Percentiles rank a stretch among this genome's conserved stretches.
Evolutionary conservation across 2,797 vertebrate genomes (phyloP).

Genomic region (Squalus acanthias): DNA sequence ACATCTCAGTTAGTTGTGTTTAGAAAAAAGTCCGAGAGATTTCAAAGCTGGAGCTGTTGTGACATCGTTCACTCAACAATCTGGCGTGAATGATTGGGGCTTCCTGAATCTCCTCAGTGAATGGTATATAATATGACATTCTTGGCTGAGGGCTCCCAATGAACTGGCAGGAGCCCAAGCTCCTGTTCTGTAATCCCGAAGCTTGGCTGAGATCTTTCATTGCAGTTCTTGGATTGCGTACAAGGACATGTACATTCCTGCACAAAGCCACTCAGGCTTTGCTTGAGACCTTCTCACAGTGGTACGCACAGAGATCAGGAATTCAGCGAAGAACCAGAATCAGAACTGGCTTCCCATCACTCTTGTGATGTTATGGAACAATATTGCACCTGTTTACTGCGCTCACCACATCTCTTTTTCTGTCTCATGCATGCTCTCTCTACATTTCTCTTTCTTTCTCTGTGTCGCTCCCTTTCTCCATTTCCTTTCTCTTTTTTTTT

Average conservation of each 20-base stretch:
- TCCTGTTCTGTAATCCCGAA: neutral
- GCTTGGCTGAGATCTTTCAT: neutral
- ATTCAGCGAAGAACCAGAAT: neutral
- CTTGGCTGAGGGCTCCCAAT: neutral
- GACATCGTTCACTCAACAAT: neutral
- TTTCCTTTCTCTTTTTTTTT: neutral
- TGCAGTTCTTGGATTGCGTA: neutral
- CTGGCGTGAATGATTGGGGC: neutral
- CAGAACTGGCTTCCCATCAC: neutral
- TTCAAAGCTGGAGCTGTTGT: neutral
- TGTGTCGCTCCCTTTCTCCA: neutral
- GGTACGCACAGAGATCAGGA: neutral
- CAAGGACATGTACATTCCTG: conserved; percentile 11
- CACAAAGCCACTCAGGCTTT: neutral
- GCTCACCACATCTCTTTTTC: neutral
- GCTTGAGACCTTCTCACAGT: neutral
- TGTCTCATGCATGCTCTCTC: neutral
- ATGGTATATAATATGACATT: neutral
- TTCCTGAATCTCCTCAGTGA: neutral
- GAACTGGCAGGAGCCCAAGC: neutral
- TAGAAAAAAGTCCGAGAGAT: neutral
- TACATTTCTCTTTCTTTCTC: neutral
- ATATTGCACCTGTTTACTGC: neutral
- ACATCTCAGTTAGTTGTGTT: neutral
- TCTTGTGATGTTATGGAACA: neutral